These are phyloP conservation scores for Pachycephus smyrnensis DNA, from an alignment of 2,888 invertebrate species.

Conservation along the genomic window DNA sequence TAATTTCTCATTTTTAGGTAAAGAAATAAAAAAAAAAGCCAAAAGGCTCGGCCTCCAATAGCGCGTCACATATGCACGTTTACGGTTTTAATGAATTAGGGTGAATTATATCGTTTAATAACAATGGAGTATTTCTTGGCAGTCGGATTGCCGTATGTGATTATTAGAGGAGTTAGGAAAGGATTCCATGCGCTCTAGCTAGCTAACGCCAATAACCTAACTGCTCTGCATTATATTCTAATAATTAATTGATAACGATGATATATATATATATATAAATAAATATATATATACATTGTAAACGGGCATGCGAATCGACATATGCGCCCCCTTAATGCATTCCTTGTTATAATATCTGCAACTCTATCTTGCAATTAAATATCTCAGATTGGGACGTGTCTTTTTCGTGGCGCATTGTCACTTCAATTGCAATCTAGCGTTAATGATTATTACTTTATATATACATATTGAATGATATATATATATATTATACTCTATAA, in stretches of 20 bases:
- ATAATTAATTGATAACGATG: conserved; percentile 34
- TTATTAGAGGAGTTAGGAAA: conserved; percentile 54
- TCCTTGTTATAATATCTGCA: conserved; percentile 30
- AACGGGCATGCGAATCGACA: neutral
- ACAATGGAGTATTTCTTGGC: conserved; percentile 40
- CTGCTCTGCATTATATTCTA: conserved; percentile 48
- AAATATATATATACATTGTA: conserved; percentile 8
- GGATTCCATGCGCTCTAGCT: conserved; percentile 52
- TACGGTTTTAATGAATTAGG: no score
- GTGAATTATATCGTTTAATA: neutral
- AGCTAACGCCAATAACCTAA: conserved; percentile 49
- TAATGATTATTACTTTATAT: conserved; percentile 5
- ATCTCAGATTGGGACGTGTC: conserved; percentile 27
- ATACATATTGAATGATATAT: conserved; percentile 25
- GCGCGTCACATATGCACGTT: no score
- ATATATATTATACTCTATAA: conserved; percentile 22
- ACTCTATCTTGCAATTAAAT: conserved; percentile 37
- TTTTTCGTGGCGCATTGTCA: conserved; percentile 1
- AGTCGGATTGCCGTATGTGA: conserved; percentile 54
- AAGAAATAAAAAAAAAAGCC: conserved; percentile 25
- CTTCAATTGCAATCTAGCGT: conserved; percentile 7
- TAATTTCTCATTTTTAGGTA: conserved; percentile 28
- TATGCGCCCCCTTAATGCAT: neutral
- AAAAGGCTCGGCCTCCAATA: conserved; percentile 52
- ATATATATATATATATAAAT: conserved; percentile 33